Percentiles rank a stretch among this genome's conserved stretches.
Conservation (phyloP, 2,797 vertebrate genomes). For the Halcyon leucocephala region DNA sequence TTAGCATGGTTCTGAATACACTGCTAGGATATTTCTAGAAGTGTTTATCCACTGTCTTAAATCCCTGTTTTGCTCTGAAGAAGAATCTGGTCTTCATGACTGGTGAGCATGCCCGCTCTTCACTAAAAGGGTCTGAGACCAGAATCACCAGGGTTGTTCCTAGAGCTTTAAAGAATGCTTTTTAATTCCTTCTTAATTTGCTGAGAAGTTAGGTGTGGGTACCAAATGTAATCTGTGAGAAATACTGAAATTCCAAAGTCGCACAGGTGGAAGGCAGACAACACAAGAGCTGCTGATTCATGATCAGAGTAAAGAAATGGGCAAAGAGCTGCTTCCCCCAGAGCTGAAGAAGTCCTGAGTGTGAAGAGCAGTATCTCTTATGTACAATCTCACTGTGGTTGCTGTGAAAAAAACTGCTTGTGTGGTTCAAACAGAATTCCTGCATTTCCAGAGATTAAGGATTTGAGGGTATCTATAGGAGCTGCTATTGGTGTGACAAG, state of each 20-base stretch:
- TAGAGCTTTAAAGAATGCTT: not conserved
- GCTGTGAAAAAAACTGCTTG: not conserved
- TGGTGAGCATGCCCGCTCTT: not conserved
- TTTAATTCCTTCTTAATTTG: not conserved
- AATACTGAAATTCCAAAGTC: not conserved
- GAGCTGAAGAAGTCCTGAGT: not conserved
- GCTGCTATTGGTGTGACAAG: not conserved
- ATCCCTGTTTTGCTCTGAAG: not conserved
- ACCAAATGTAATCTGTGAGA: not conserved
- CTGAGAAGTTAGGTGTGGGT: not conserved
- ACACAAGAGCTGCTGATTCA: not conserved
- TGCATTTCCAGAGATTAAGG: not conserved
- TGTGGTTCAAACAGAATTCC: not conserved
- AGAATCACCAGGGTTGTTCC: not conserved
- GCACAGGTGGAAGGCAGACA: not conserved
- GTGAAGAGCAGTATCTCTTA: not conserved
- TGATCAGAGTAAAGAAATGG: not conserved
- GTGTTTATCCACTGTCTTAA: not conserved
- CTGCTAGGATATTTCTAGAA: not conserved
- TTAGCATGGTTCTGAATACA: not conserved
- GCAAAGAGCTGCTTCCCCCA: not conserved
- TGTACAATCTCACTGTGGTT: accelerated
- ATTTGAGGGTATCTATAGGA: not conserved
- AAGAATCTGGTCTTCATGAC: not conserved
- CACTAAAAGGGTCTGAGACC: not conserved